Percentiles rank a stretch among this genome's conserved stretches.
These are phyloP conservation scores for Drosophila lacicola DNA, from an alignment of 2,888 invertebrate genomes.

Conservation along the genomic window DNA sequence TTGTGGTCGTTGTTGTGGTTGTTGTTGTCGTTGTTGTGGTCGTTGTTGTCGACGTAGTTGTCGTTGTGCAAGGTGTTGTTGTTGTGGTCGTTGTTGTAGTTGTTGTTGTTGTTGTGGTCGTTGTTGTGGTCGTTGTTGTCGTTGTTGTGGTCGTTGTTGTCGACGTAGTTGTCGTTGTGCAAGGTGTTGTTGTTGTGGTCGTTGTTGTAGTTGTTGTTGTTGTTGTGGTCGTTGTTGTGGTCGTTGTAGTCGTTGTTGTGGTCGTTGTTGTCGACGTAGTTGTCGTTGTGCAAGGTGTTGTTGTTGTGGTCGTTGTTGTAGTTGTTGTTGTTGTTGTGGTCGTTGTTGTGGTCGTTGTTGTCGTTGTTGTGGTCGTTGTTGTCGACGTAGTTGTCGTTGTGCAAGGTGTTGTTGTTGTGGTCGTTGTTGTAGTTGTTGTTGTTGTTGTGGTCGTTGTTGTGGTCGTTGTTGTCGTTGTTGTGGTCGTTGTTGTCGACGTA, in stretches of 20 bases:
- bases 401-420: not conserved
- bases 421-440: not conserved
- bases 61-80: slow-evolving; percentile 12
- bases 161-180: slow-evolving; percentile 6
- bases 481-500: not conserved
- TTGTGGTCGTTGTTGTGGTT: not conserved
- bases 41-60: slow-evolving; percentile 10
- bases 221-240: slow-evolving; percentile 12
- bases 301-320: not conserved
- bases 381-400: not conserved
- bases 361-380: not conserved
- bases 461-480: not conserved
- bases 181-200: slow-evolving; percentile 7
- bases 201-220: slow-evolving; percentile 7
- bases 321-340: slow-evolving; percentile 10
- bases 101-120: slow-evolving; percentile 6
- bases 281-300: not conserved
- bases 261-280: slow-evolving; percentile 1
- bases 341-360: slow-evolving; percentile 2
- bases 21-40: slow-evolving; percentile 17
- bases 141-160: slow-evolving; percentile 10
- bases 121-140: slow-evolving; percentile 7
- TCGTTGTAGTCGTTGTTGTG: not conserved
- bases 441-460: slow-evolving; percentile 9
- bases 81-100: slow-evolving; percentile 11